Conservation (phyloP, 2,113 vertebrate species). For the Rhegmatorhina hoffmannsi region DNA sequence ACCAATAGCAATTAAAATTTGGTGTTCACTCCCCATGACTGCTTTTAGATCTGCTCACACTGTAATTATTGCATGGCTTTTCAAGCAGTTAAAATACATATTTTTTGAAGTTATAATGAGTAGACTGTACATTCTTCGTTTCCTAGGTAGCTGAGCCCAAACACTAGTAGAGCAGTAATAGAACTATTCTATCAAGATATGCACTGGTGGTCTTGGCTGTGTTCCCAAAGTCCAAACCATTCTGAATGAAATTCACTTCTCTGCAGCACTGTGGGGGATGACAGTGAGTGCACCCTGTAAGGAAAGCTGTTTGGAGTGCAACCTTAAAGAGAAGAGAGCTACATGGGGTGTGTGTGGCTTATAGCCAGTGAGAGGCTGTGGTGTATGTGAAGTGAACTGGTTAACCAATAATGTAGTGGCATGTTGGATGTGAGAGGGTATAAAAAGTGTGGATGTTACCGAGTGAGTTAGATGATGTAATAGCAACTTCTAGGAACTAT, state of each 20-base stretch:
- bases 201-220: neutral
- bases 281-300: no score
- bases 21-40: neutral
- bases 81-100: neutral
- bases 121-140: neutral
- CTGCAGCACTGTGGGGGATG: neutral
- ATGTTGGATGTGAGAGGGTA: no score
- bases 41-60: neutral
- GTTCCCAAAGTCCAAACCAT: neutral
- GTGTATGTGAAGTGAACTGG: no score
- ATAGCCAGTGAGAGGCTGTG: no score
- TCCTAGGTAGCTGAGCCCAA: neutral
- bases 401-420: no score
- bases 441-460: no score
- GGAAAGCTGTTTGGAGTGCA: no score
- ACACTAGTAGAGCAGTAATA: neutral
- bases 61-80: neutral
- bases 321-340: no score
- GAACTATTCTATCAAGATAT: neutral
- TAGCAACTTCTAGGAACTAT: no score
- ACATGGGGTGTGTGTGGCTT: no score
- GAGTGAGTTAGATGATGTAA: no score
- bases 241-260: neutral
- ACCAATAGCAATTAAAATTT: neutral
- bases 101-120: neutral